Evolutionary conservation across 2,797 vertebrate species (phyloP).

Genomic region (Sebastes diploproa): DNA sequence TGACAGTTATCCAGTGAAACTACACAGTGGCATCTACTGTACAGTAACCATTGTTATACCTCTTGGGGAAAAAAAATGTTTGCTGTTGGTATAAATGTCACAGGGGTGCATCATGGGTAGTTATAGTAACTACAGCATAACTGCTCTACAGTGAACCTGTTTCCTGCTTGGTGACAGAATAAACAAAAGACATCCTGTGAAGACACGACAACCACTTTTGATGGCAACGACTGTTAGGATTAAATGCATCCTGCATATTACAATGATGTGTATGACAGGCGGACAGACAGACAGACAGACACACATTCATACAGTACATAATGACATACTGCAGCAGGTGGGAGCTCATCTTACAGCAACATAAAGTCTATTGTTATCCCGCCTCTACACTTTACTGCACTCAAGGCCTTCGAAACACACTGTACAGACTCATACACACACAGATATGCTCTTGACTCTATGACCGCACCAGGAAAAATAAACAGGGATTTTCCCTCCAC

Average conservation of each 20-base stretch:
- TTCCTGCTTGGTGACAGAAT: not conserved
- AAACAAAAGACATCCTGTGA: not conserved
- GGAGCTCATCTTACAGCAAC: constrained; percentile 66
- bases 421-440: constrained; percentile 1
- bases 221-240: not conserved
- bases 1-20: not conserved
- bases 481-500: constrained; percentile 65
- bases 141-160: not conserved
- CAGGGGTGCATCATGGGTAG: not conserved
- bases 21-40: not conserved
- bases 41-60: not conserved
- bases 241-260: constrained; percentile 8
- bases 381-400: constrained; percentile 43
- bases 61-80: not conserved
- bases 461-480: constrained; percentile 53
- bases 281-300: constrained; percentile 9
- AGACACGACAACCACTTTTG: not conserved
- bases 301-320: constrained; percentile 31
- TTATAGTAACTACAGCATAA: not conserved
- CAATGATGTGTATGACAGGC: not conserved
- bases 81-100: not conserved
- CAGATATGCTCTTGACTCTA: not conserved
- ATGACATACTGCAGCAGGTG: constrained; percentile 69
- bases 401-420: constrained; percentile 31
- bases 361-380: constrained; percentile 70